Evolutionary conservation across 2,113 vertebrate species (phyloP), one percentile per base, ranked within the genome.

Genomic region (Corythornis cristatus): DNA sequence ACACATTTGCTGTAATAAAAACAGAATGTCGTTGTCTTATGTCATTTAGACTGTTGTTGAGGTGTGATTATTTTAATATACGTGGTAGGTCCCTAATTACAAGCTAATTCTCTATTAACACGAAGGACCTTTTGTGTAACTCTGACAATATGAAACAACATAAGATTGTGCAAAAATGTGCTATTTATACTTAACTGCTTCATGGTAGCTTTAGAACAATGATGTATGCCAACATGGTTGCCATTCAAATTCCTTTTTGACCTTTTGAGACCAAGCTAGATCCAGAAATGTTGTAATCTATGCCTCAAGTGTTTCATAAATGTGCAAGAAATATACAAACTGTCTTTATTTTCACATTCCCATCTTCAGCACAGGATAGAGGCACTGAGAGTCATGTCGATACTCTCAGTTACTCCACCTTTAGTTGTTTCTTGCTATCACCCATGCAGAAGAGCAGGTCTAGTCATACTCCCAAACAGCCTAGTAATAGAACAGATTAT

Each of bases 11-110:
- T 76, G 11, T 61, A 68, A 60, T 80, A 51, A 56, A 50, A 93
- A 25, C 5, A 26, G 58, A 79, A 75, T 46, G 28, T 40, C 33
- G 64, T 21, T 77, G 46, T 60, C 40, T 76, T 53, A 46, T 61
- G 16, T 88, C 3, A 1, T 53, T 85, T 80, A 66, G 65, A 46
- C 72, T 86, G 33, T 23, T 76, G 50, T 70, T 83, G 58, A 68
- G 13, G 7, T 46, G n/a, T 51, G 50, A n/a, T 31, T 46, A 71
- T 82, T 83, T 86, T 79, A 33, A 61, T 61, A 66, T 46, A 82
- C 66, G 64, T 93, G 62, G 26, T 42, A 93, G 84, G 26, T 73
- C 31, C 66, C 67, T 91, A 88, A 89, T 85, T 85, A 80, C 50
- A 68, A 68, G 50, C 40, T 43, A 77, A 35, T 74, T 83, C 21